These are phyloP conservation scores for Physella acuta DNA, from an alignment of 1,140 invertebrate species.

Conservation along the genomic window DNA sequence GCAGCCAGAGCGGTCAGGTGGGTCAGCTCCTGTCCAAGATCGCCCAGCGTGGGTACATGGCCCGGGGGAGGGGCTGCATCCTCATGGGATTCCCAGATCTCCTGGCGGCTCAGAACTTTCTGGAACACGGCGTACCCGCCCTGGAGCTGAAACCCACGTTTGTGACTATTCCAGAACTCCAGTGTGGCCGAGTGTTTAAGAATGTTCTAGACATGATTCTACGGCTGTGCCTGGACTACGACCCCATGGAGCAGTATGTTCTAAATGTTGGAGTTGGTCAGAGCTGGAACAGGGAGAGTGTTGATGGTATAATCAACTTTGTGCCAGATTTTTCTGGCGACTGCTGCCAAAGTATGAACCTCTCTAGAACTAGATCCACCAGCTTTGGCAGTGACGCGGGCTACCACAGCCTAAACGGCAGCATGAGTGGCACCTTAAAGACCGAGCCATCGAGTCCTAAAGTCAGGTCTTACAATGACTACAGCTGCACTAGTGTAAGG, in stretches of 20 bases:
- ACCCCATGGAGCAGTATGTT: constrained; percentile 82
- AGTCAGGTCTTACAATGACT: too few relatives aligned
- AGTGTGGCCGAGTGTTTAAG: constrained; percentile 29
- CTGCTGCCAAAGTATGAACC: background rate
- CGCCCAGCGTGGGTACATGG: constrained; percentile 44
- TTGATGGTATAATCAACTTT: background rate
- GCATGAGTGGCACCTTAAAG: too few relatives aligned
- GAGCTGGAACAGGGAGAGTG: background rate
- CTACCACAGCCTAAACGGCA: constrained; percentile 59
- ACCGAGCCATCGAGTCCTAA: too few relatives aligned
- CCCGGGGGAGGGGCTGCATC: constrained; percentile 86
- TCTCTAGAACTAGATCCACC: background rate
- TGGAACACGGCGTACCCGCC: constrained; percentile 25
- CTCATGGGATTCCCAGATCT: constrained; percentile 75
- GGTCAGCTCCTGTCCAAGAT: constrained; percentile 34
- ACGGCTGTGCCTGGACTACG: constrained; percentile 72
- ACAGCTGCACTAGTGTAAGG: too few relatives aligned
- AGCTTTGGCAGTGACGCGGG: background rate
- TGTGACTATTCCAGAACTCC: constrained; percentile 28
- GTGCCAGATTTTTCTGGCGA: background rate
- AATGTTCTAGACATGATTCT: constrained; percentile 26
- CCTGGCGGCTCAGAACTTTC: constrained; percentile 31
- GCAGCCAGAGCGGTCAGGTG: constrained; percentile 51
- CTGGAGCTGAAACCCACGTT: constrained; percentile 33
- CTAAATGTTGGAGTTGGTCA: constrained; percentile 88